phyloP scores from a whole-genome alignment of 2,888 invertebrate species.

The Thecocarcelia acutangulata region DNA sequence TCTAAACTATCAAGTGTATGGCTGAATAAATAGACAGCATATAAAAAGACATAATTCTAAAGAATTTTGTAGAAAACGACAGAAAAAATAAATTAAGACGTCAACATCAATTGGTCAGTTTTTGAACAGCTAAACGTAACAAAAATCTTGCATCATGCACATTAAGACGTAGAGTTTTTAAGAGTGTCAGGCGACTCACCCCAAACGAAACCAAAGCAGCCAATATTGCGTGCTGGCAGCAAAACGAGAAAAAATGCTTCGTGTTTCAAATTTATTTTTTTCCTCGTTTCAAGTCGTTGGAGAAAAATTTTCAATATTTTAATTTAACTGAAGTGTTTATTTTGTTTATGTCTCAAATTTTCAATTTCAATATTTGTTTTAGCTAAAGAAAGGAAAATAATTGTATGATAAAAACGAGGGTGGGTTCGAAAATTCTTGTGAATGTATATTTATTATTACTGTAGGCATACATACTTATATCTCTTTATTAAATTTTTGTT shows the following conservation, averaged over 20 bases:
- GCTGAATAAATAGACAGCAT: constrained; percentile 39
- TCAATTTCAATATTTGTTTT: constrained; percentile 74
- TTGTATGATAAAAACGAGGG: neutral
- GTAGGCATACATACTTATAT: no score
- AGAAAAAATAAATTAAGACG: constrained; percentile 63
- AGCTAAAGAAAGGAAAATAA: constrained; percentile 31
- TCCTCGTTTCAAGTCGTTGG: constrained; percentile 36
- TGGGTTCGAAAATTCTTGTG: neutral
- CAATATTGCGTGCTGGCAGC: constrained; percentile 54
- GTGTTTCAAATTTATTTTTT: constrained; percentile 25
- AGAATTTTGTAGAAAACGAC: constrained; percentile 38
- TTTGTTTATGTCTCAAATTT: constrained; percentile 74
- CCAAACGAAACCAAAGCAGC: neutral
- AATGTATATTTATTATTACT: no score
- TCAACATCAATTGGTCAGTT: constrained; percentile 69
- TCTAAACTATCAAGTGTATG: constrained; percentile 27
- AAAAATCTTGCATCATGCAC: constrained; percentile 56
- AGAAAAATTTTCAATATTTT: constrained; percentile 28
- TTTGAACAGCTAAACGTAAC: constrained; percentile 43
- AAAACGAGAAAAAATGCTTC: constrained; percentile 24
- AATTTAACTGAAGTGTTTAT: constrained; percentile 70
- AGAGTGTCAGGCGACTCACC: neutral
- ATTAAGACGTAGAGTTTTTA: constrained; percentile 51
- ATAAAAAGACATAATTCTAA: constrained; percentile 37
- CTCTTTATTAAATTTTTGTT: no score